A percentile compares a stretch with the other conserved stretches of the same genome.
Evolutionary conservation across 2,888 invertebrate species (phyloP).

Genomic region (Lepeophtheirus nordmannii): DNA sequence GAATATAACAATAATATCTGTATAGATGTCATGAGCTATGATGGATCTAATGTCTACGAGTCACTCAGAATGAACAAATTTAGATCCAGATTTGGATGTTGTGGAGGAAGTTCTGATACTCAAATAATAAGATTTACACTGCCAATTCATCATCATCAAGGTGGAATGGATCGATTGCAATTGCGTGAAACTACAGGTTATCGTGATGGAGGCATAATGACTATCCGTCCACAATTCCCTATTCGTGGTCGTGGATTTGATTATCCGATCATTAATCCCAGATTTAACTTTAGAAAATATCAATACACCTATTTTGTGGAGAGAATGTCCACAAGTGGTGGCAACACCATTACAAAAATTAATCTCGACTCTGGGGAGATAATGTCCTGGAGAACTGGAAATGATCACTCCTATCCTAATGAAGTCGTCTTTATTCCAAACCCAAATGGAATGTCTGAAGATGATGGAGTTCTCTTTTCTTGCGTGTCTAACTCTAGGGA

Average conservation of each 20-base stretch:
- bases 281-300: conserved; percentile 3
- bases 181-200: too few species aligned
- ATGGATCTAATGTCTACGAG: conserved; percentile 33
- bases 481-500: neutral
- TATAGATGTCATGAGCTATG: conserved; percentile 34
- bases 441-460: neutral
- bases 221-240: neutral
- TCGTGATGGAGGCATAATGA: too few species aligned
- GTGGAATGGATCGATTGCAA: neutral
- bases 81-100: conserved; percentile 26
- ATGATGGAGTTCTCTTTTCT: conserved; percentile 18
- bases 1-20: conserved; percentile 35
- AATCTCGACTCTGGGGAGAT: conserved; percentile 5
- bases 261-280: conserved; percentile 1
- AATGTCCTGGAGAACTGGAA: conserved; percentile 9
- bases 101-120: conserved; percentile 29
- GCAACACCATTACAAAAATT: conserved; percentile 13
- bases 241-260: neutral
- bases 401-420: conserved; percentile 1
- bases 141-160: conserved; percentile 30
- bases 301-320: conserved; percentile 7
- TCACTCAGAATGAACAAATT: conserved; percentile 32
- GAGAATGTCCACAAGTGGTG: conserved; percentile 5
- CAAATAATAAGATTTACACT: conserved; percentile 35
- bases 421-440: conserved; percentile 6